phyloP scores from a whole-genome alignment of 2,113 vertebrate genomes.

The Indri indri region DNA sequence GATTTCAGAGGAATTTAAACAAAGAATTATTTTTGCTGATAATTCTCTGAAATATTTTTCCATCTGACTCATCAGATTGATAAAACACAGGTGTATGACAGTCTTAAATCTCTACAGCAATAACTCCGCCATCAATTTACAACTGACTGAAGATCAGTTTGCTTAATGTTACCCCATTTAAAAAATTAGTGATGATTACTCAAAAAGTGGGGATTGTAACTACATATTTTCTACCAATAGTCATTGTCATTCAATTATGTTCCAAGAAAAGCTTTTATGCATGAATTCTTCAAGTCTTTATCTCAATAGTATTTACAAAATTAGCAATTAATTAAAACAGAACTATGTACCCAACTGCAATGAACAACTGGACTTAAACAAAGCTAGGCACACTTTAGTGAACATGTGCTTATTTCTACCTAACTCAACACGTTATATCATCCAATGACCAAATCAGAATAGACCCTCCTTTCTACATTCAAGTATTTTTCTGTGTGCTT shows the following conservation, averaged over 20 bases:
- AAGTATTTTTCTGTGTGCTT: slow-evolving; percentile 10
- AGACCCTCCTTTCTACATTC: not conserved
- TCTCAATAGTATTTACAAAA: not conserved
- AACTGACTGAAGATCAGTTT: slow-evolving; percentile 2
- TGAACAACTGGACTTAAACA: not conserved
- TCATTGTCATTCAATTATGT: not conserved
- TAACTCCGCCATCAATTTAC: slow-evolving; percentile 6
- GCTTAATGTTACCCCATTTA: not conserved
- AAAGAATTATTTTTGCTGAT: not conserved
- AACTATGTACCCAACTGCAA: not conserved
- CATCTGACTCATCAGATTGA: not conserved
- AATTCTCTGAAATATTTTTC: slow-evolving; percentile 17
- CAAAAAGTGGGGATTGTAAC: not conserved
- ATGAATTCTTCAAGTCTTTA: slow-evolving; percentile 2
- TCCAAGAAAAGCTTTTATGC: not conserved
- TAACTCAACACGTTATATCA: not conserved
- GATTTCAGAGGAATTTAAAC: not conserved
- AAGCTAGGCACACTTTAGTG: not conserved
- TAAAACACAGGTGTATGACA: slow-evolving; percentile 15
- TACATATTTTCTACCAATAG: not conserved
- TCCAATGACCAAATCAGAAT: not conserved
- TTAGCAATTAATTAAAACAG: slow-evolving; percentile 30
- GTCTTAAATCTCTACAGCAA: slow-evolving; percentile 10
- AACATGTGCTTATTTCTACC: not conserved
- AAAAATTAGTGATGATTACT: not conserved